Percentiles rank a stretch among this genome's conserved stretches.
Conservation (phyloP, 2,113 vertebrate species). For the Hyla sarda region DNA sequence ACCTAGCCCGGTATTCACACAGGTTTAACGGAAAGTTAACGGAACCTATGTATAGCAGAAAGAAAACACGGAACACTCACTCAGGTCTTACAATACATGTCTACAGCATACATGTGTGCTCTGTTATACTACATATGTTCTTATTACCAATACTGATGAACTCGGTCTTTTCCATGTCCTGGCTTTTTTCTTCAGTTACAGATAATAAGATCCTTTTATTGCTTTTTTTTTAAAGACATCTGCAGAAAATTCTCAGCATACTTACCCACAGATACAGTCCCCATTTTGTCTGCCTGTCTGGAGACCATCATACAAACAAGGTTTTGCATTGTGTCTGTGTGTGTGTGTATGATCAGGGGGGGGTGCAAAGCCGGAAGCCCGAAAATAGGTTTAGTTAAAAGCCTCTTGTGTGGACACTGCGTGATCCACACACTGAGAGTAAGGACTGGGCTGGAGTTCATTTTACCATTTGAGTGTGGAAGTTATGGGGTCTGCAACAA, state of each 20-base stretch:
- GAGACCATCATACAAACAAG: neutral
- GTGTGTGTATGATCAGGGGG: neutral
- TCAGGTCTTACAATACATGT: neutral
- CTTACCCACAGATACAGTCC: neutral
- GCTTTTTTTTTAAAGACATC: neutral
- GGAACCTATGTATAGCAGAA: too few relatives aligned
- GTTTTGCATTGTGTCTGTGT: constrained; percentile 1
- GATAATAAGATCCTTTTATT: constrained; percentile 28
- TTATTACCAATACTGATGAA: neutral
- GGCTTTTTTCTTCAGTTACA: neutral
- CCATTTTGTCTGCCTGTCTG: neutral
- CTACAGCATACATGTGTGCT: too few relatives aligned
- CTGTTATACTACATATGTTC: neutral
- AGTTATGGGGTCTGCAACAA: constrained; percentile 54
- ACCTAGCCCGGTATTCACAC: too few relatives aligned
- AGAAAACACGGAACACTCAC: too few relatives aligned
- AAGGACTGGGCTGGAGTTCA: constrained; percentile 29
- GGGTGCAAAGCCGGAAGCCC: constrained; percentile 35
- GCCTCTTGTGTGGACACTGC: constrained; percentile 47
- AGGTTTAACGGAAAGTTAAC: too few relatives aligned
- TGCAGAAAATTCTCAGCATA: constrained; percentile 21
- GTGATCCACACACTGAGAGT: constrained; percentile 49
- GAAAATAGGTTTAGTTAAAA: constrained; percentile 46
- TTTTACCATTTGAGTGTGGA: constrained; percentile 47
- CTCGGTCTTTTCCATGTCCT: neutral